Conservation (phyloP, 1,140 invertebrate genomes). For the Apis cerana region DNA sequence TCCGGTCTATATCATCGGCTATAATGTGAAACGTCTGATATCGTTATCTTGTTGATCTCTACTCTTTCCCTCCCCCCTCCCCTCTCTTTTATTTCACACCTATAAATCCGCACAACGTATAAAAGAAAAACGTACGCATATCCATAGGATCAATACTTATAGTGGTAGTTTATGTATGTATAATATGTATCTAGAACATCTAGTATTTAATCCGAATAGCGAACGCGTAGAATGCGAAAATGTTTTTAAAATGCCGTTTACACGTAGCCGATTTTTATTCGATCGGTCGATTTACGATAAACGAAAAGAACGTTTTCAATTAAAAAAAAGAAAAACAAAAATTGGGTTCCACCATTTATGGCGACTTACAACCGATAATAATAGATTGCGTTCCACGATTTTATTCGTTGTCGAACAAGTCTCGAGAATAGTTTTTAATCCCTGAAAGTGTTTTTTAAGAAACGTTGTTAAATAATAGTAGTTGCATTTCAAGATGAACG, state of each 20-base stretch:
- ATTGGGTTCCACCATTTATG: background rate
- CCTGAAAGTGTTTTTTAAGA: background rate
- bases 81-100: conserved; percentile 31
- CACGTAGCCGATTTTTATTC: conserved; percentile 17
- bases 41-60: conserved; percentile 22
- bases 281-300: background rate
- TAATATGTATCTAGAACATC: conserved; percentile 62
- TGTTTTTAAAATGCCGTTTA: conserved; percentile 34
- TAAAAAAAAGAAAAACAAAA: background rate
- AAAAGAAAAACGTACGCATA: conserved; percentile 67
- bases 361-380: background rate
- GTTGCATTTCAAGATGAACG: background rate
- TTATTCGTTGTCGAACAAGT: background rate
- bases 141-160: conserved; percentile 67
- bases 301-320: background rate
- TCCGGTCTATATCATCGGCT: conserved; percentile 51
- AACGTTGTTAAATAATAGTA: background rate
- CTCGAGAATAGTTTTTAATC: conserved; percentile 5
- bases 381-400: background rate
- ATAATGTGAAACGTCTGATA: conserved; percentile 29
- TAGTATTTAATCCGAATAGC: conserved; percentile 47
- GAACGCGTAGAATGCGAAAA: conserved; percentile 42
- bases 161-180: conserved; percentile 62
- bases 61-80: background rate
- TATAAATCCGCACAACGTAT: conserved; percentile 63